These are phyloP conservation scores for Parauchenoglanis punctatus DNA, from an alignment of 2,797 vertebrate species.

Conservation along the genomic window DNA sequence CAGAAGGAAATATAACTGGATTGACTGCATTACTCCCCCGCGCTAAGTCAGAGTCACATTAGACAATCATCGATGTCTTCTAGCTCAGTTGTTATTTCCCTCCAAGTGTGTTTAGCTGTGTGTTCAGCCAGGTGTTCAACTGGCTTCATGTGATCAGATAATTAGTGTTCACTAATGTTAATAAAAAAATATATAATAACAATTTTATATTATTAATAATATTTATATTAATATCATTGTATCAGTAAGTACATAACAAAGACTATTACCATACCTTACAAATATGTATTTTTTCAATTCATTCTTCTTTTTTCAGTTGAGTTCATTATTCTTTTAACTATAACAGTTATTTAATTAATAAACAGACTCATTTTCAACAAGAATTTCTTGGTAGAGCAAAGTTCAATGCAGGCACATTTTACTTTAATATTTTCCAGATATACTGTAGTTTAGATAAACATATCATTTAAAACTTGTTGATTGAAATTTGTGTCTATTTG, in stretches of 20 bases:
- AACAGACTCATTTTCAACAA: not conserved
- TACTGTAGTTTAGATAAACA: not conserved
- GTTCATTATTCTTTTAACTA: no score
- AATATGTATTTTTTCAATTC: no score
- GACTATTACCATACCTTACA: no score
- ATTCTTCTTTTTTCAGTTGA: not conserved
- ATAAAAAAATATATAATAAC: not conserved
- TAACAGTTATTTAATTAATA: not conserved
- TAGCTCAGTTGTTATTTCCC: not conserved
- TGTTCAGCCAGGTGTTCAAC: no score
- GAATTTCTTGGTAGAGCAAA: no score
- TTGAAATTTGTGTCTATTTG: not conserved
- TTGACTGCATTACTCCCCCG: not conserved
- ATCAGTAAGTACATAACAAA: no score
- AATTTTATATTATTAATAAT: no score
- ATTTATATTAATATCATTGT: no score
- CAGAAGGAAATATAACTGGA: not conserved
- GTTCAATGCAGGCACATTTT: not conserved
- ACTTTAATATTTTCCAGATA: not conserved
- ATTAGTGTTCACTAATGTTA: not conserved
- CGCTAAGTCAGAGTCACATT: not conserved
- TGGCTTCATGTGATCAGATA: not conserved
- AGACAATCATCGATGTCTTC: not conserved
- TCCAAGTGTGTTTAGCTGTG: not conserved
- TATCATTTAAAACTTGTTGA: no score